Conservation (phyloP, 2,113 vertebrate genomes). For the Pelvicachromis taeniatus region DNA sequence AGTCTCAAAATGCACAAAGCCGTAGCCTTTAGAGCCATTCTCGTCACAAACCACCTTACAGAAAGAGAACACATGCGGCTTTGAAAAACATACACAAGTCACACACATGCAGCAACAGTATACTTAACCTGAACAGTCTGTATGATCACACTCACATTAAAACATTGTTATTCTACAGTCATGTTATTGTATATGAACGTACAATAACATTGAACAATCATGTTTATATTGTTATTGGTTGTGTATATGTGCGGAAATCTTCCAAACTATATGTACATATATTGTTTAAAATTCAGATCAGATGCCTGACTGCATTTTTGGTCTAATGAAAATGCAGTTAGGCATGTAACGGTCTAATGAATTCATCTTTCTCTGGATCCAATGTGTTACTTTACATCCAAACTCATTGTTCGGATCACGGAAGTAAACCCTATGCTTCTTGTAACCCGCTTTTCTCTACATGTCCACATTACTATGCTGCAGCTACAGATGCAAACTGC, state of each 20-base stretch:
- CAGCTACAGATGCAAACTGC: neutral
- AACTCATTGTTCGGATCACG: neutral
- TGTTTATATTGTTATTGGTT: neutral
- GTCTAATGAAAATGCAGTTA: neutral
- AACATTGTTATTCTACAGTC: neutral
- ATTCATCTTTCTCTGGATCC: neutral
- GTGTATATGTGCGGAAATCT: neutral
- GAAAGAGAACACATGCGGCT: constrained; percentile 34
- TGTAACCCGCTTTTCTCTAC: neutral
- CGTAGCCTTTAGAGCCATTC: constrained; percentile 98
- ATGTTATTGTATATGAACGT: neutral
- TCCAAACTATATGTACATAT: neutral
- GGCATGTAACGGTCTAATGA: neutral
- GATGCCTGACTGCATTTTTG: neutral
- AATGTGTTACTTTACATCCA: neutral
- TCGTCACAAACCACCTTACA: constrained; percentile 96
- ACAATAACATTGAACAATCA: neutral
- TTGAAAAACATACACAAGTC: neutral
- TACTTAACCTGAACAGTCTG: neutral
- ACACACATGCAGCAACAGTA: constrained; percentile 11
- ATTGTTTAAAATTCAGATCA: neutral
- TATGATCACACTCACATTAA: neutral
- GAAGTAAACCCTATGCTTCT: neutral
- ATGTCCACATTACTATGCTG: neutral
- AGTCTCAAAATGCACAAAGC: constrained; percentile 99